Evolutionary conservation across 1,140 invertebrate genomes (phyloP), one percentile per base, ranked within the genome.

Genomic region (Zaprionus taronus): DNA sequence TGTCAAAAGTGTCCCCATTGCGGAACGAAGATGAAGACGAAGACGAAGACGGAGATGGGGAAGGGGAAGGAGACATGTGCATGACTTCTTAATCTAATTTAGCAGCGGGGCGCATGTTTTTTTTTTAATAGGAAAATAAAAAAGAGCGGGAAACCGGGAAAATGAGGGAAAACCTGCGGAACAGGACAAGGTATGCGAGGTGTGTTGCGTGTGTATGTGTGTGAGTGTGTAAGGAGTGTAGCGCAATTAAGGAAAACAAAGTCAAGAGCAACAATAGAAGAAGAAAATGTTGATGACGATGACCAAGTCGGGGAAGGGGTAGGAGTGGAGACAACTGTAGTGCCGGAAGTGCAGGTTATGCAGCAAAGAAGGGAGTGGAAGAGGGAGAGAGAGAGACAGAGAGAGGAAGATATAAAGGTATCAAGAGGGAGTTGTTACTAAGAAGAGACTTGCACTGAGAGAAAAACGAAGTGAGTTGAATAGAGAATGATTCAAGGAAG

Each of bases 41-140:
- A 44, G 44, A 65, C 63, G 73, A 73, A 7, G 3, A 56, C 70
- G 62, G n/a, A n/a, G n/a, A 15, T 2, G n/a, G 5, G 2, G 38
- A 15, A 1, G n/a, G 6, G n/a, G 41, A 11, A 17, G 15, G 34
- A 72, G 83, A 87, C 83, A 87, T 87, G 83, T 87, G 83, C 84
- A 79, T 89, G 83, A 87, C 81, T 89, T 68, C 84, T 87, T 87
- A 87, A 87, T 87, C 83, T 87, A 87, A 87, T 87, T 87, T 87
- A 78, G 68, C 79, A 72, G 64, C 75, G 79, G 72, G 76, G 72
- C 38, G 67, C 64, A 55, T 47, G 41, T 47, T 81, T 85, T 26
- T 26, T 84, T 81, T 26, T 84, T 81, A 81, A 78, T 84, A 81
- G 67, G 70, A 85, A 80, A 72, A n/a, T 44, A 75, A 49, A 69